Evolutionary conservation across 2,888 invertebrate species (phyloP), one percentile per base, ranked within the genome.

Genomic region (Lottia scabra): DNA sequence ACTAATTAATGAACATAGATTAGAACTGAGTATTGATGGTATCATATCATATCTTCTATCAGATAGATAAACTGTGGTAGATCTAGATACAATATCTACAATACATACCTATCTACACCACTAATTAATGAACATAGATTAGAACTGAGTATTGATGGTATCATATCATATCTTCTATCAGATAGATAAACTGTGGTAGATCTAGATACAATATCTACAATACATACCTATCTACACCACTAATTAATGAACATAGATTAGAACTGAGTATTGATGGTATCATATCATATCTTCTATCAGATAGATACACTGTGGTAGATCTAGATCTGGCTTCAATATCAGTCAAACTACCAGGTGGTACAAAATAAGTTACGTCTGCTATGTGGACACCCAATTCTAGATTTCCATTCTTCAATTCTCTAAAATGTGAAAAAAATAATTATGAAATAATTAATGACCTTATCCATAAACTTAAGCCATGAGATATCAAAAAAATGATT

Each of bases 41-140:
- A 89, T 77, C 89, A 89, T 89, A 78, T 88, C 88, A 76, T 87
- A 88, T 68, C 89, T 79, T 19, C 88, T 81, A 76, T 88, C 88
- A 64, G 88, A 87, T 67, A 89, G 79, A 72, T 84, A 85, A 0
- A 85, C 83, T 1, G 84, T 83, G 8, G 84, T 84, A 0, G 84
- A 82, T 16, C 84, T 75, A 46, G 74, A 75, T 75, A n/a, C n/a
- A n/a, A n/a, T n/a, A n/a, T n/a, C n/a, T n/a, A n/a, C 6, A 30
- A 8, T 15, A 15, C 26, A 10, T 72, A 87, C 87, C 87, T 84
- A 75, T 88, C 87, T 2, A 86, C 87, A 30, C 82, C 84, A 72
- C 87, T 86, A 62, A 85, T 75, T 19, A 89, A 78, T 3, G 89
- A 89, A 68, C 89, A 89, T 38, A 89, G 75, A 75, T 89, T 83